Conservation (phyloP, 1,140 invertebrate genomes). For the Macrocentrus cingulum region DNA sequence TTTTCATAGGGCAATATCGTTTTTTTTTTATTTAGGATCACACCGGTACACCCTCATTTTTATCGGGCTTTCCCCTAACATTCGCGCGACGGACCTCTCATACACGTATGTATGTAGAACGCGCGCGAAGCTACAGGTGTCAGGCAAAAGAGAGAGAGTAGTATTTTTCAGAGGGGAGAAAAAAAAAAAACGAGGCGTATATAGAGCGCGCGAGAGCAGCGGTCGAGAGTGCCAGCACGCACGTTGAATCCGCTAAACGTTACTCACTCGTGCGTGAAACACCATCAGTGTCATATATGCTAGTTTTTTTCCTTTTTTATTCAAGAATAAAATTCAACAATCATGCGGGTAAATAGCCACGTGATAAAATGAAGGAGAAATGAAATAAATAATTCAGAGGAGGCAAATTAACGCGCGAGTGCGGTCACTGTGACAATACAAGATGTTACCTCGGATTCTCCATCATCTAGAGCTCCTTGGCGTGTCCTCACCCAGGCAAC, state of each 20-base stretch:
- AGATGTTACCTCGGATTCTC: constrained; percentile 47
- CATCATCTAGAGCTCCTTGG: constrained; percentile 20
- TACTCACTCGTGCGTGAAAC: constrained; percentile 60
- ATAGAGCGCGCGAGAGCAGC: constrained; percentile 29
- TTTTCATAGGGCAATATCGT: constrained; percentile 5
- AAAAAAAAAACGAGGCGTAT: constrained; percentile 16
- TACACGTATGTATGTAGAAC: constrained; percentile 52
- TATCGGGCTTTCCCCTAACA: constrained; percentile 16
- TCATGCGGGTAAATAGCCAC: neutral
- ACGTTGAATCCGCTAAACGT: constrained; percentile 59
- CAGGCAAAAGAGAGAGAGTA: constrained; percentile 55
- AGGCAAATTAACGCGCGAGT: constrained; percentile 43
- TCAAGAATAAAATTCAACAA: constrained; percentile 30
- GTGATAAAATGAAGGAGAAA: constrained; percentile 27
- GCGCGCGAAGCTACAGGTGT: constrained; percentile 60
- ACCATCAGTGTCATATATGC: constrained; percentile 60
- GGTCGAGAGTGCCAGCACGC: constrained; percentile 44
- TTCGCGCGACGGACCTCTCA: neutral
- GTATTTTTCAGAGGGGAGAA: constrained; percentile 55
- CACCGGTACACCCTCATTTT: constrained; percentile 4
- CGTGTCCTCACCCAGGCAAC: constrained; percentile 14
- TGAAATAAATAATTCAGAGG: constrained; percentile 12
- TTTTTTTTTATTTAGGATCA: constrained; percentile 14
- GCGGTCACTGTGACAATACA: constrained; percentile 58
- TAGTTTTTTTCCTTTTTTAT: constrained; percentile 37